Evolutionary conservation across 35 echinoderm and acorn worm species (phyloP).

Genomic region (Ophiothrix spiculata): DNA sequence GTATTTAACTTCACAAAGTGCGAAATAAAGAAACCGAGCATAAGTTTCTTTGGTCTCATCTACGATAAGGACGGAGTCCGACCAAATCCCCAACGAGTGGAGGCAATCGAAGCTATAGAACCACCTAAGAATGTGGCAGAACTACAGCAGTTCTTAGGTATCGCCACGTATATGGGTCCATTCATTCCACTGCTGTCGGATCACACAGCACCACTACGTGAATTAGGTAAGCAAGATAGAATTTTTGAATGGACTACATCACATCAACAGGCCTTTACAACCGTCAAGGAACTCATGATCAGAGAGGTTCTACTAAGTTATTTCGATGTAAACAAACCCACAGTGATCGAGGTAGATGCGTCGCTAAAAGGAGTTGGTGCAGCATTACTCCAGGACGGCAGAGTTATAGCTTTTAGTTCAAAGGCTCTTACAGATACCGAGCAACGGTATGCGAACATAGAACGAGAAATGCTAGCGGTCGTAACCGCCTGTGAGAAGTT

Average conservation of each 20-base stretch:
- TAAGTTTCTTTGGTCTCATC: neutral
- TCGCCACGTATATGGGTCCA: slow-evolving; percentile 47
- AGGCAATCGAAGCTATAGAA: neutral
- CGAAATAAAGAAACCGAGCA: neutral
- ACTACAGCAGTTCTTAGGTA: slow-evolving; percentile 48
- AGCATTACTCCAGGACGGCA: slow-evolving; percentile 24
- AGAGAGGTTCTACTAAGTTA: slow-evolving; percentile 13
- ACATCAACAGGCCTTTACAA: slow-evolving; percentile 39
- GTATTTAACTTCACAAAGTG: slow-evolving; percentile 19
- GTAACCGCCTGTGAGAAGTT: slow-evolving; percentile 36
- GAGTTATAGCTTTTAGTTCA: slow-evolving; percentile 34
- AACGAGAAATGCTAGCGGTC: slow-evolving; percentile 51
- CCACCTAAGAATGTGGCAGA: neutral
- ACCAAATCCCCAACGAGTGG: neutral
- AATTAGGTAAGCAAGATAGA: slow-evolving; percentile 35
- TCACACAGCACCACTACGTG: slow-evolving; percentile 33
- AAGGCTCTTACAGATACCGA: slow-evolving; percentile 34
- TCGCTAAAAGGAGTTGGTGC: slow-evolving; percentile 33
- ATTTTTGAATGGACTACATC: slow-evolving; percentile 33
- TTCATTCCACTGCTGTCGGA: slow-evolving; percentile 46
- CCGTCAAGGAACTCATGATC: slow-evolving; percentile 34
- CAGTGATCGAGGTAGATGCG: slow-evolving; percentile 45
- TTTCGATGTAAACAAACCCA: slow-evolving; percentile 27
- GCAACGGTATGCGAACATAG: slow-evolving; percentile 26
- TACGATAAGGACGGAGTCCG: too few species aligned